Percentiles rank a stretch among this genome's conserved stretches.
Evolutionary conservation across 2,888 invertebrate genomes (phyloP).

Genomic region (Buathra laborator): DNA sequence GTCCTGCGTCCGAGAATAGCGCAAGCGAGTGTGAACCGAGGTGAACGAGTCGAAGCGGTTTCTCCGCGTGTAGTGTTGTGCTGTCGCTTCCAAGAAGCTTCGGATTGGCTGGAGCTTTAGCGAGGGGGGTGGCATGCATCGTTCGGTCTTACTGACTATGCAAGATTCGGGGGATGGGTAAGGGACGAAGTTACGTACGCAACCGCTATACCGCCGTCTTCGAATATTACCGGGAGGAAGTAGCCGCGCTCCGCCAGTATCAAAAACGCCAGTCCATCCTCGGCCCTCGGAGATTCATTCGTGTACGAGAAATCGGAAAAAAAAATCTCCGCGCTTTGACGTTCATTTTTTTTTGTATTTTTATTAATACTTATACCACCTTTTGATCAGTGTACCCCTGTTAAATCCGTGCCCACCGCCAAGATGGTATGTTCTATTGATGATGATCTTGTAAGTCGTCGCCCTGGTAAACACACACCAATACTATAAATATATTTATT

Average conservation of each 20-base stretch:
- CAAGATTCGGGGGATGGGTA: slow-evolving; percentile 56
- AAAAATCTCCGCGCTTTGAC: background rate
- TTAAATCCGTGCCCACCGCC: slow-evolving; percentile 71
- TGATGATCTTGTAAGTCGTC: slow-evolving; percentile 85
- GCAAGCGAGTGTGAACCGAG: slow-evolving; percentile 52
- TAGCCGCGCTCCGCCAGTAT: slow-evolving; percentile 75
- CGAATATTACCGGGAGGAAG: slow-evolving; percentile 81
- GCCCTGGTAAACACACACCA: slow-evolving; percentile 84
- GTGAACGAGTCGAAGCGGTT: slow-evolving; percentile 40
- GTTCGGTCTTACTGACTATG: slow-evolving; percentile 36
- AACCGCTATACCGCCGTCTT: slow-evolving; percentile 83
- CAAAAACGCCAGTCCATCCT: slow-evolving; percentile 64
- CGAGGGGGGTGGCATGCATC: slow-evolving; percentile 66
- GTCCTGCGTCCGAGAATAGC: slow-evolving; percentile 63
- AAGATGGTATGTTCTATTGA: slow-evolving; percentile 85
- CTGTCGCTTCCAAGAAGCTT: slow-evolving; percentile 69
- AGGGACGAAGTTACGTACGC: slow-evolving; percentile 74
- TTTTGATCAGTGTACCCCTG: slow-evolving; percentile 64
- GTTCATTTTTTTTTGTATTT: background rate
- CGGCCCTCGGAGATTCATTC: slow-evolving; percentile 29
- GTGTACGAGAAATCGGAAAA: slow-evolving; percentile 6
- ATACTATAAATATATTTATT: slow-evolving; percentile 71
- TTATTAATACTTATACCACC: background rate
- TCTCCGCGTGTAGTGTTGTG: slow-evolving; percentile 57
- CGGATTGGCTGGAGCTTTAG: slow-evolving; percentile 78